Percentiles rank a stretch among this genome's conserved stretches.
These are phyloP conservation scores for Typhlomys cinereus DNA, from an alignment of 2,113 vertebrate genomes.

Conservation along the genomic window DNA sequence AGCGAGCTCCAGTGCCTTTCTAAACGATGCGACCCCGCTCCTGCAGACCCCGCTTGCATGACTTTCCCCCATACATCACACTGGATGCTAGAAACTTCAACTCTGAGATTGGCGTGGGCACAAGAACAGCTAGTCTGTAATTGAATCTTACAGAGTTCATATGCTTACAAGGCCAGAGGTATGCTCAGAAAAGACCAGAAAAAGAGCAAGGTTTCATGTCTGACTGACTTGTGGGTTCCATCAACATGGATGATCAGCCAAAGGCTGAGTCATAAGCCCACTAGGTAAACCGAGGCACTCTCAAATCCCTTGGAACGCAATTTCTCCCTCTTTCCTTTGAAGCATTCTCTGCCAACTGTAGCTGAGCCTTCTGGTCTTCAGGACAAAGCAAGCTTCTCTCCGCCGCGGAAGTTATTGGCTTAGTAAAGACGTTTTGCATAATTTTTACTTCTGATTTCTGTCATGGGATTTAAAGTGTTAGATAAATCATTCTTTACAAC, in stretches of 20 bases:
- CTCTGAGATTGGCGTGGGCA: rapidly evolving
- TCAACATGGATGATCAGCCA: neutral
- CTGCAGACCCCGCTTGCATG: too few species aligned
- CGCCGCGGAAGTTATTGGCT: too few species aligned
- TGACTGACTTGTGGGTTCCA: neutral
- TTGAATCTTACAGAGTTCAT: neutral
- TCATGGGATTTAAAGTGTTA: too few species aligned
- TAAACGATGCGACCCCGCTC: neutral
- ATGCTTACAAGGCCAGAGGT: neutral
- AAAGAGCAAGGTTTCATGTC: neutral
- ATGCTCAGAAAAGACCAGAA: neutral
- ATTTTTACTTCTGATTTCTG: too few species aligned
- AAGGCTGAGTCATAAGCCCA: neutral
- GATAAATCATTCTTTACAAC: too few species aligned
- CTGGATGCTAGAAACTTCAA: neutral
- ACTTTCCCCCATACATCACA: neutral
- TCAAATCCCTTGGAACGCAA: neutral
- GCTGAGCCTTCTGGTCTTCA: too few species aligned
- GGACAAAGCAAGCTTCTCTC: too few species aligned
- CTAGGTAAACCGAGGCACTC: neutral
- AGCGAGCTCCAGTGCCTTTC: too few species aligned
- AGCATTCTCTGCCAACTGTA: too few species aligned
- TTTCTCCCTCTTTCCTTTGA: neutral
- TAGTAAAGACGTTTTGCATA: too few species aligned
- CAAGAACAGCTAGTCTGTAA: neutral